Evolutionary conservation across 2,888 invertebrate genomes (phyloP).

Genomic region (Amiota mariae): DNA sequence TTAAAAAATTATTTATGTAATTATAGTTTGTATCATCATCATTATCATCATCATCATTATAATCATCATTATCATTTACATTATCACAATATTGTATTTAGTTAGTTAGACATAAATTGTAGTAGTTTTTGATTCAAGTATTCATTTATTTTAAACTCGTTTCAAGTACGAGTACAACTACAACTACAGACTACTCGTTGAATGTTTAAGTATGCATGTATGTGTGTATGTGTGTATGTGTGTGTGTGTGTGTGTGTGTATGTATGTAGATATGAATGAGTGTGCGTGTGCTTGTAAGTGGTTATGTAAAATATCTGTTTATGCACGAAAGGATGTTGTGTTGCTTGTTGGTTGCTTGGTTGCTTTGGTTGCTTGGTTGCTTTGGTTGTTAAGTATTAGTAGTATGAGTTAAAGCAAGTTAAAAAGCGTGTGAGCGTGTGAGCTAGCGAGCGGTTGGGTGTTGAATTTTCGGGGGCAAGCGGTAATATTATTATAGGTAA

Average conservation of each 20-base stretch:
- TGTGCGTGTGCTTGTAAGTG: conserved; percentile 35
- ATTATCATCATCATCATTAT: too few species aligned
- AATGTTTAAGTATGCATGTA: conserved; percentile 15
- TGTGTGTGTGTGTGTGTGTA: conserved; percentile 35
- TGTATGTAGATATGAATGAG: conserved; percentile 2
- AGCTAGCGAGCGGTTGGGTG: conserved; percentile 24
- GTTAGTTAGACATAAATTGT: conserved; percentile 13
- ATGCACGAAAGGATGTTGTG: not conserved
- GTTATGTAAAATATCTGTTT: not conserved
- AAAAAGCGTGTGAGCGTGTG: conserved; percentile 33
- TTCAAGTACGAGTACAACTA: conserved; percentile 20
- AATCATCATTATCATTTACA: too few species aligned
- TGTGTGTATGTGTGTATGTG: conserved; percentile 13
- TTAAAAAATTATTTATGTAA: conserved; percentile 63
- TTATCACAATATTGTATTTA: not conserved
- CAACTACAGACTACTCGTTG: conserved; percentile 9
- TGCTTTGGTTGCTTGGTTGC: not conserved
- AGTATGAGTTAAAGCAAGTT: too few species aligned
- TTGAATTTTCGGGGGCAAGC: too few species aligned
- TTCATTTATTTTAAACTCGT: not conserved
- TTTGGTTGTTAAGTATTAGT: too few species aligned
- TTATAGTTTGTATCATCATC: not conserved
- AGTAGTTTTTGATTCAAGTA: conserved; percentile 46
- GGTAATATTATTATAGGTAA: too few species aligned
- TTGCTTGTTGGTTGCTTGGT: not conserved